Conservation (phyloP, 2,113 vertebrate genomes). For the Oncorhynchus kisutch region DNA sequence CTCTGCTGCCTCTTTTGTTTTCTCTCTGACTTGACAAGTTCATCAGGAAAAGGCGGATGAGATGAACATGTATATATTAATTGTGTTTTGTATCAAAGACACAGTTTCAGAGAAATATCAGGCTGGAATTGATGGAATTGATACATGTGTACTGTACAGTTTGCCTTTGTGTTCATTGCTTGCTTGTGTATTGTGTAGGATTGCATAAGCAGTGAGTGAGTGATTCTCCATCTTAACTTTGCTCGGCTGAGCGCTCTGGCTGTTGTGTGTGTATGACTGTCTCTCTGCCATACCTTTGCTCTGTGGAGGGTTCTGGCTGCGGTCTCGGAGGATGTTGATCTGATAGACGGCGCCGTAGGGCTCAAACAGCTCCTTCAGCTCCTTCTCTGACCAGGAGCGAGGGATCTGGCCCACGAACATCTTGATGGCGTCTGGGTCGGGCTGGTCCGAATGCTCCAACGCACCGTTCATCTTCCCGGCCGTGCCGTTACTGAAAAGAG, state of each 20-base stretch:
- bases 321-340: slow-evolving; percentile 98
- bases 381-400: slow-evolving; percentile 98
- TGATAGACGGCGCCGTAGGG: slow-evolving; percentile 98
- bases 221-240: neutral
- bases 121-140: too few relatives aligned
- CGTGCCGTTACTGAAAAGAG: slow-evolving; percentile 88
- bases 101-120: too few relatives aligned
- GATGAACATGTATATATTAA: too few relatives aligned
- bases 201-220: neutral
- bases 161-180: too few relatives aligned
- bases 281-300: slow-evolving; percentile 87
- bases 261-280: neutral
- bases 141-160: neutral
- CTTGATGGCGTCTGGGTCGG: slow-evolving; percentile 99
- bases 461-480: slow-evolving; percentile 99
- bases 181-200: too few relatives aligned
- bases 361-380: slow-evolving; percentile 99
- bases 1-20: too few relatives aligned
- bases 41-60: too few relatives aligned
- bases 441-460: slow-evolving; percentile 98
- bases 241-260: neutral
- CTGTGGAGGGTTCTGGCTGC: slow-evolving; percentile 99
- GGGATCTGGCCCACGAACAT: slow-evolving; percentile 99
- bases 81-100: too few relatives aligned
- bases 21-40: too few relatives aligned